These are phyloP conservation scores for Agrilus cyanescens DNA, from an alignment of 2,888 invertebrate genomes.

Conservation along the genomic window DNA sequence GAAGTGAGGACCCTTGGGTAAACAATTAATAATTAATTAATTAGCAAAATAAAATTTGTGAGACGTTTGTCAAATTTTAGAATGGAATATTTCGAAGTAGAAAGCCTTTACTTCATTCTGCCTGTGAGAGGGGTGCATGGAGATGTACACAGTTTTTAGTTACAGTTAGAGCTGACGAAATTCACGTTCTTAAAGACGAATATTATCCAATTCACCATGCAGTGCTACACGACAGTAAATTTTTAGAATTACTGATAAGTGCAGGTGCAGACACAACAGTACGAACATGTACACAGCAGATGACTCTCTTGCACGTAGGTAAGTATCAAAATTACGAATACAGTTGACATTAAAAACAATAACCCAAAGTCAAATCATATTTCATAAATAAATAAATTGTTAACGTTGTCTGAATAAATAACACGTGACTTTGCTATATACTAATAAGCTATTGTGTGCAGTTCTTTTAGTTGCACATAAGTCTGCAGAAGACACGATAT, in stretches of 20 bases:
- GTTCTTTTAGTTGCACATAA: slow-evolving; percentile 59
- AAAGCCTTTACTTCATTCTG: slow-evolving; percentile 53
- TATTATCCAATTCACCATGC: slow-evolving; percentile 70
- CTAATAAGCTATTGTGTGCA: slow-evolving; percentile 16
- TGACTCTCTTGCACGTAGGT: slow-evolving; percentile 55
- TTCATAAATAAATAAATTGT: not conserved
- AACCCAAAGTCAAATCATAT: not conserved
- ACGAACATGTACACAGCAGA: slow-evolving; percentile 57
- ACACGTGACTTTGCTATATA: no score
- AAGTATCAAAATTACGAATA: slow-evolving; percentile 21
- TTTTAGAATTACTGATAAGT: slow-evolving; percentile 50
- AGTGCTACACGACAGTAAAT: slow-evolving; percentile 58
- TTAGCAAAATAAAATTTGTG: not conserved
- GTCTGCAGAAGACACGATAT: slow-evolving; percentile 57
- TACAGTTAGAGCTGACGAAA: slow-evolving; percentile 52
- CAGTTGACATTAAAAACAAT: not conserved
- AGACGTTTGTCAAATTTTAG: slow-evolving; percentile 19
- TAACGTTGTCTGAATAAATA: no score
- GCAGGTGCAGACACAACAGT: slow-evolving; percentile 62
- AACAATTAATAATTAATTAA: slow-evolving; percentile 25
- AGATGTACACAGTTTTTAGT: slow-evolving; percentile 57
- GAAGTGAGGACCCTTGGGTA: slow-evolving; percentile 59
- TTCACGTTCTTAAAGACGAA: slow-evolving; percentile 60
- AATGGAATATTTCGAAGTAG: slow-evolving; percentile 41
- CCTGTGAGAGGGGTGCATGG: slow-evolving; percentile 62